Evolutionary conservation across 2,888 invertebrate genomes (phyloP), one percentile per base, ranked within the genome.

Genomic region (Dysmachus trigonus): DNA sequence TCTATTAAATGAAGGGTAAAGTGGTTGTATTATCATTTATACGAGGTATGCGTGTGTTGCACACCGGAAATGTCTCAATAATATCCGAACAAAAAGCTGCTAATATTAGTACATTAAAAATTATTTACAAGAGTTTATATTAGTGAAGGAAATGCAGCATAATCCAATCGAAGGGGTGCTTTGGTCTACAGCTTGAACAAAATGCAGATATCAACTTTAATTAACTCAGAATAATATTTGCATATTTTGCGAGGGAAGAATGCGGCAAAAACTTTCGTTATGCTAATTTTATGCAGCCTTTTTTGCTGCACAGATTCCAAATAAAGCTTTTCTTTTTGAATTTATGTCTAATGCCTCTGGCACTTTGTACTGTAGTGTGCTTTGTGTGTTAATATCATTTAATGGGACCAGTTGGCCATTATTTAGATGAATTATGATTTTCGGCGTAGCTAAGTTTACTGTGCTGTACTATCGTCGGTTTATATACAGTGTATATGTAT

Each of bases 191-290:
- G 38, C 22, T 22, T 22, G 76, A 76, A 38, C 76, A 76, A 76
- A 76, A 76, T 76, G 38, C 76, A 76, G 76, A 76, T 76, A 76
- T 76, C 76, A 76, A 76, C 76, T 76, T 76, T 76, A 76, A 76
- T 76, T 76, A 76, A 76, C 76, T 76, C 76, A 35, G 76, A 76
- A 76, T 76, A 76, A 38, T 7, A 76, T 76, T 76, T 76, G 76
- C 76, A 76, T 76, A 76, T 76, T 76, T 76, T 76, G 38, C 10
- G 76, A 38, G 38, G 76, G 76, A 76, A 76, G 76, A 76, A 76
- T 38, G 76, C 76, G 38, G 76, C 13, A 76, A 76, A 76, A 76
- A 76, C 76, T 76, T 76, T 76, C 38, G 76, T 76, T 76, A 76
- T 76, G 76, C 76, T 38, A 76, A 76, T 76, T 76, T 76, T 76